Evolutionary conservation across 2,797 vertebrate species (phyloP).

Genomic region (Manis pentadactyla): DNA sequence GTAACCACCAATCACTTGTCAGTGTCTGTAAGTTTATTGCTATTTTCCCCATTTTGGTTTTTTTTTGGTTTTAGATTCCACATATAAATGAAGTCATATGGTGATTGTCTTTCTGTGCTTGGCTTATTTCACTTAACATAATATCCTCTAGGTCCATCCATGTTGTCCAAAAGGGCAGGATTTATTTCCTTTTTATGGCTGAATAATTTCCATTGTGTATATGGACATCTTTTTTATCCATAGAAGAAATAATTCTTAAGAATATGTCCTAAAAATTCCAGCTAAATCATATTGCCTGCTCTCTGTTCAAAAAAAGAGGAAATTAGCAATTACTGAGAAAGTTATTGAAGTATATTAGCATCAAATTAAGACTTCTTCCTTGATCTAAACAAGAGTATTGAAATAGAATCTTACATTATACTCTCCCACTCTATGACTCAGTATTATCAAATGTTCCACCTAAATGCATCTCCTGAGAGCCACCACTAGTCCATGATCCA

Average conservation of each 20-base stretch:
- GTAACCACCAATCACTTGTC: too few species aligned
- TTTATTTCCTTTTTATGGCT: too few species aligned
- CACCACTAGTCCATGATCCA: background rate
- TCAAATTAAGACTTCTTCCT: conserved; percentile 4
- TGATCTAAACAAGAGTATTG: background rate
- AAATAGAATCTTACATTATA: conserved; percentile 16
- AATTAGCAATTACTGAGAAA: conserved; percentile 10
- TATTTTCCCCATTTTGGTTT: too few species aligned
- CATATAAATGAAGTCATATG: too few species aligned
- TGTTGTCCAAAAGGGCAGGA: too few species aligned
- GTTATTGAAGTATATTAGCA: conserved; percentile 21
- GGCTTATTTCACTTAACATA: too few species aligned
- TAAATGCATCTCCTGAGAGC: background rate
- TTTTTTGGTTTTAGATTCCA: too few species aligned
- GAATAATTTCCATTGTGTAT: too few species aligned
- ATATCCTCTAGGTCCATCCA: too few species aligned
- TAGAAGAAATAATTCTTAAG: background rate
- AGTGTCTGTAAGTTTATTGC: too few species aligned
- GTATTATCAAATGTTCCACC: background rate
- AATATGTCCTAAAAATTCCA: conserved; percentile 41
- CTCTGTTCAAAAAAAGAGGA: background rate
- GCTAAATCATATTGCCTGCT: background rate
- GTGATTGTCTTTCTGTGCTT: too few species aligned
- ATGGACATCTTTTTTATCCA: too few species aligned
- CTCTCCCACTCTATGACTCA: background rate